These are phyloP conservation scores for Oncopodura yosiiana DNA, from an alignment of 1,140 invertebrate species.

Conservation along the genomic window DNA sequence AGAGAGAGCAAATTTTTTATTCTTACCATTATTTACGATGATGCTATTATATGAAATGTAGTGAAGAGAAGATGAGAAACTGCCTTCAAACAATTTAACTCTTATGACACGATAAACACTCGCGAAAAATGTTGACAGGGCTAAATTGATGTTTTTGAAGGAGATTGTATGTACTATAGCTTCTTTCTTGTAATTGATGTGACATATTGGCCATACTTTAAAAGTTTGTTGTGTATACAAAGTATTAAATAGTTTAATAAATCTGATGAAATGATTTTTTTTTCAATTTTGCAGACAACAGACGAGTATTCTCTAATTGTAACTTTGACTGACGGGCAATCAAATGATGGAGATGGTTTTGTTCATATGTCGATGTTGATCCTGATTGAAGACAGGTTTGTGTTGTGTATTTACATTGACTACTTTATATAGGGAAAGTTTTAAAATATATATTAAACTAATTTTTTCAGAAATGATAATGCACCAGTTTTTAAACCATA, in stretches of 20 bases:
- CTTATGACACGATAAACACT: too few species aligned
- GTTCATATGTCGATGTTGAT: constrained; percentile 80
- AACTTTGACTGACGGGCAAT: constrained; percentile 76
- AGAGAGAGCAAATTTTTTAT: too few species aligned
- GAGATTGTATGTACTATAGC: too few species aligned
- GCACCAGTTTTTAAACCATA: constrained; percentile 76
- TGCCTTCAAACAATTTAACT: too few species aligned
- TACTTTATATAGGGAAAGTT: neutral
- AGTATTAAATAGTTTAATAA: neutral
- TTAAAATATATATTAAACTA: neutral
- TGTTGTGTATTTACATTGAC: constrained; percentile 38
- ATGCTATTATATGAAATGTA: too few species aligned
- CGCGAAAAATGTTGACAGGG: too few species aligned
- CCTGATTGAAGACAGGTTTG: constrained; percentile 83
- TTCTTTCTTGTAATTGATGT: too few species aligned
- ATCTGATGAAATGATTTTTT: neutral
- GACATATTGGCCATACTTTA: too few species aligned
- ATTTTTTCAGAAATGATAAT: constrained; percentile 28
- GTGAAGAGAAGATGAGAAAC: too few species aligned
- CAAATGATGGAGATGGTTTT: constrained; percentile 76
- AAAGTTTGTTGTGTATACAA: too few species aligned
- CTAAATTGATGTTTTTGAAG: too few species aligned
- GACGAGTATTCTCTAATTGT: constrained; percentile 81
- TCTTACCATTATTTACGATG: too few species aligned
- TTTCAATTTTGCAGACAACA: constrained; percentile 48